A percentile compares a stretch with the other conserved stretches of the same genome.
Conservation (phyloP, 1,140 invertebrate species). For the Penaeus chinensis region DNA sequence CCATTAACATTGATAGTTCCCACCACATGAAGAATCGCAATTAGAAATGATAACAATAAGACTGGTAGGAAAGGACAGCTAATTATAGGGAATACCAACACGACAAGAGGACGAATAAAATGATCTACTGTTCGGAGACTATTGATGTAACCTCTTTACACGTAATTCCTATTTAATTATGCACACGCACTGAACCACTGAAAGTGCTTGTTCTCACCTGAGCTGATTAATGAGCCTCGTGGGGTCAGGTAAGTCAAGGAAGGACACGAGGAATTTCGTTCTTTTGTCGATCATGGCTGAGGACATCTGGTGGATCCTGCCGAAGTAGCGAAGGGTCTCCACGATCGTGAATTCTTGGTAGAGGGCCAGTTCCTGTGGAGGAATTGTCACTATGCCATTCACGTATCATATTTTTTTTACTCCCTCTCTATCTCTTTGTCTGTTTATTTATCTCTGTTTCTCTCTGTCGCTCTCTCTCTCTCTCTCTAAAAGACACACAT, state of each 20-base stretch:
- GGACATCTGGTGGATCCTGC: conserved; percentile 94
- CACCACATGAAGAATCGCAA: too few relatives aligned
- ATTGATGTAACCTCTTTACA: too few relatives aligned
- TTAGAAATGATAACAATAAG: too few relatives aligned
- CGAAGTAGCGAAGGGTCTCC: conserved; percentile 96
- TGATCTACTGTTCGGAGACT: too few relatives aligned
- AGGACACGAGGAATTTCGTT: conserved; percentile 87
- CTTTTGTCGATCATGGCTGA: conserved; percentile 82
- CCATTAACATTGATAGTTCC: too few relatives aligned
- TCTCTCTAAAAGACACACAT: not conserved
- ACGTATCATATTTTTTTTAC: too few relatives aligned
- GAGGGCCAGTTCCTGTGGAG: conserved; percentile 82
- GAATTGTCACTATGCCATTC: not conserved
- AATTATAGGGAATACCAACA: too few relatives aligned
- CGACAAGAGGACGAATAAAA: too few relatives aligned
- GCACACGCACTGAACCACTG: too few relatives aligned
- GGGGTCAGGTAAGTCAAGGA: conserved; percentile 87
- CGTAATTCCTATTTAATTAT: too few relatives aligned
- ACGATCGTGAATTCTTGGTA: conserved; percentile 95
- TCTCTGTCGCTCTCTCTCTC: not conserved
- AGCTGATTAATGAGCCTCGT: conserved; percentile 89
- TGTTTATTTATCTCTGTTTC: not conserved
- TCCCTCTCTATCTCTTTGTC: too few relatives aligned
- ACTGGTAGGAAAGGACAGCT: too few relatives aligned
- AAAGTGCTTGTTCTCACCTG: conserved; percentile 33